A percentile compares a stretch with the other conserved stretches of the same genome.
phyloP scores from a whole-genome alignment of 2,797 vertebrate genomes.

The Amniataba percoides region DNA sequence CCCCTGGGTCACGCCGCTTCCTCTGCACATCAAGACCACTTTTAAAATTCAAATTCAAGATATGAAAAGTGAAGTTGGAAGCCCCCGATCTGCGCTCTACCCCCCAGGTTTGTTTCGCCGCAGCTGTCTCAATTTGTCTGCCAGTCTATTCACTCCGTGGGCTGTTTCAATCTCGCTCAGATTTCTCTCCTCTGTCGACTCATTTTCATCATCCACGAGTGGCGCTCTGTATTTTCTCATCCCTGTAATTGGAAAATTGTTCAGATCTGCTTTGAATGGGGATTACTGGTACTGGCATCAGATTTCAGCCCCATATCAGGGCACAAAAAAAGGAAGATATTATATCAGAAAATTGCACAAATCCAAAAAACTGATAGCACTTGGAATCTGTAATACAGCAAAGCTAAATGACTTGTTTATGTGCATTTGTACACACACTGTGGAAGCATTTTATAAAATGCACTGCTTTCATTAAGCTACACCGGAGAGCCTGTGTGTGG shows the following conservation, averaged over 20 bases:
- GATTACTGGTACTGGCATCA: constrained; percentile 42
- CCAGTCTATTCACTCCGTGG: constrained; percentile 4
- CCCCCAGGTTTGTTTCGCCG: constrained; percentile 31
- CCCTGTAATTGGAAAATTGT: constrained; percentile 59
- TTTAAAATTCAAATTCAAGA: constrained; percentile 43
- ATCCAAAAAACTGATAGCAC: constrained; percentile 19
- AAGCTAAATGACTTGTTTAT: constrained; percentile 21
- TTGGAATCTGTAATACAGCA: constrained; percentile 1
- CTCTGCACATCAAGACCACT: background rate
- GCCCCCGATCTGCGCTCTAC: constrained; percentile 1
- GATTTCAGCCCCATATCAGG: constrained; percentile 38
- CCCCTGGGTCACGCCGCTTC: constrained; percentile 24
- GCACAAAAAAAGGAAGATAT: background rate
- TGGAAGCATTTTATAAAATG: constrained; percentile 2
- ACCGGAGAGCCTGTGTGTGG: background rate
- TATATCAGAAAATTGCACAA: constrained; percentile 43
- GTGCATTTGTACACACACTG: constrained; percentile 2
- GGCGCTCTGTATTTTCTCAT: constrained; percentile 38
- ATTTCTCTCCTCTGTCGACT: constrained; percentile 36
- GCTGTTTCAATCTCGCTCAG: constrained; percentile 21
- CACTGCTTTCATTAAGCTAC: constrained; percentile 8
- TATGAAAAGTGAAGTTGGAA: constrained; percentile 9
- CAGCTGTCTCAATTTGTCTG: constrained; percentile 18
- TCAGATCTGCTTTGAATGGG: constrained; percentile 45
- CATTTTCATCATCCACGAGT: constrained; percentile 45